These are phyloP conservation scores for Stenchaetothrips biformis DNA, from an alignment of 2,888 invertebrate genomes.

Conservation along the genomic window DNA sequence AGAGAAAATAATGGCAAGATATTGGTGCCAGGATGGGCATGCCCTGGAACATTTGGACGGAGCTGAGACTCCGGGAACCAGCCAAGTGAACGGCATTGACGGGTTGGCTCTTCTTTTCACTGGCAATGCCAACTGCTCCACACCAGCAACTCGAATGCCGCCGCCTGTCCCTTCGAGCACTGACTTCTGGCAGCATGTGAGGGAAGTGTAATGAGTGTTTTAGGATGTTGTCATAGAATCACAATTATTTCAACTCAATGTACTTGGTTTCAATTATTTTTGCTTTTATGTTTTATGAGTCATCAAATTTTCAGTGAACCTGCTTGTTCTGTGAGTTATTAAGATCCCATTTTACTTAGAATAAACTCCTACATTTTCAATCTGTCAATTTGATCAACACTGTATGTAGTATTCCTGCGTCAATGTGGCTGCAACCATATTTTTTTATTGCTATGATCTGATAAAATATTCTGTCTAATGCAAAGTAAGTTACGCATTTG, in stretches of 20 bases:
- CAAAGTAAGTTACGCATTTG: no score
- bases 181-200: slow-evolving; percentile 4
- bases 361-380: no score
- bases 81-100: neutral
- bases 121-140: no score
- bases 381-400: no score
- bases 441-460: no score
- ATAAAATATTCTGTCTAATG: no score
- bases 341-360: no score
- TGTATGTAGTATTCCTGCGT: no score
- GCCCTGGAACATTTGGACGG: neutral
- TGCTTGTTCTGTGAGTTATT: no score
- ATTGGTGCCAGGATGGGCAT: neutral
- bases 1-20: slow-evolving; percentile 49
- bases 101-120: neutral
- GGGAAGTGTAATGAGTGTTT: neutral
- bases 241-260: neutral
- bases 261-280: neutral
- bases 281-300: neutral
- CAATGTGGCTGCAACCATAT: no score
- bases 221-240: neutral
- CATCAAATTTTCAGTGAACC: no score
- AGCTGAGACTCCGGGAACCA: neutral
- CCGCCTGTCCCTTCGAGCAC: neutral
- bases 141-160: neutral